phyloP scores from a whole-genome alignment of 1,140 invertebrate species.

The Bombus turneri region DNA sequence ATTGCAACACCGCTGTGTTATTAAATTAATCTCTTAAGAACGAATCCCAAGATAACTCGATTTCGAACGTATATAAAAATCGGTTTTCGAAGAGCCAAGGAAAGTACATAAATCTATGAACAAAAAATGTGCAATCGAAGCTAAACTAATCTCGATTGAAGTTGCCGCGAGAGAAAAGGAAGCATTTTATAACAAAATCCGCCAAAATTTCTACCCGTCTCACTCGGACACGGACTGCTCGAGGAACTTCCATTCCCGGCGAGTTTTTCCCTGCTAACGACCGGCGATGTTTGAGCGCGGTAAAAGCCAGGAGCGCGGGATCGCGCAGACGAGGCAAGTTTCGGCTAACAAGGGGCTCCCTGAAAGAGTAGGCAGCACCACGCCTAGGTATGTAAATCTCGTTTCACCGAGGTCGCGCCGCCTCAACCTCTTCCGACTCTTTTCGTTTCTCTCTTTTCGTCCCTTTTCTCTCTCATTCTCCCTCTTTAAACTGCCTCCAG shows the following conservation, averaged over 20 bases:
- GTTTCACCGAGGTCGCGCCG: conserved; percentile 65
- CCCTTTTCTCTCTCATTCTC: conserved; percentile 16
- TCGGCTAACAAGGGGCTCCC: conserved; percentile 76
- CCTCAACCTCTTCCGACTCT: conserved; percentile 34
- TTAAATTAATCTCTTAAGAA: not conserved
- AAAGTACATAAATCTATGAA: too few species aligned
- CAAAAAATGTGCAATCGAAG: too few species aligned
- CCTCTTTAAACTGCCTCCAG: conserved; percentile 29
- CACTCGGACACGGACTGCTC: conserved; percentile 20
- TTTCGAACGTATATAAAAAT: too few species aligned
- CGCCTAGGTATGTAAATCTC: conserved; percentile 77
- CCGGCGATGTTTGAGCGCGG: conserved; percentile 71
- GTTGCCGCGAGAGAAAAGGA: not conserved
- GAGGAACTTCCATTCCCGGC: conserved; percentile 54
- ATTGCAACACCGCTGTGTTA: not conserved
- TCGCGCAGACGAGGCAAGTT: conserved; percentile 76
- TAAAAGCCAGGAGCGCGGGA: conserved; percentile 67
- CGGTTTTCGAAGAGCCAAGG: too few species aligned
- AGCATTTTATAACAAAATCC: not conserved
- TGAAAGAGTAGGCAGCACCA: conserved; percentile 71
- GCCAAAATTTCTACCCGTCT: conserved; percentile 29
- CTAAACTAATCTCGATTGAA: too few species aligned
- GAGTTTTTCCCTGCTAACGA: conserved; percentile 72
- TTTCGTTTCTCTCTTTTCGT: conserved; percentile 17
- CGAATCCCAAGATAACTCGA: too few species aligned